A percentile compares a stretch with the other conserved stretches of the same genome.
Evolutionary conservation across 2,797 vertebrate species (phyloP).

Genomic region (Philypnodon macrostomus): DNA sequence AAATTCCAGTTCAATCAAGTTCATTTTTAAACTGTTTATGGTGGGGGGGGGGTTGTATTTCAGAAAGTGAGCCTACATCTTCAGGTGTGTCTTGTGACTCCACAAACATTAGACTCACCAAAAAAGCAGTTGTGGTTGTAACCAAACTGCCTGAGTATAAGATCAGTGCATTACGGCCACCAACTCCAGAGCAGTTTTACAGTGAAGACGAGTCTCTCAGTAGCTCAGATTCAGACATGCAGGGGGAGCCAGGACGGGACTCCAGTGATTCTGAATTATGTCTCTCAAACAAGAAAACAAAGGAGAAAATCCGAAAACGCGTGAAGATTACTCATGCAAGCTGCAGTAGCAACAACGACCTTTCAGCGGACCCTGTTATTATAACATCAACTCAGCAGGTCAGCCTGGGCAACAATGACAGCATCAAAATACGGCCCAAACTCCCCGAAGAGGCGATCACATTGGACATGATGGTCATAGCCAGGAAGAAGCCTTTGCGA

Average conservation of each 20-base stretch:
- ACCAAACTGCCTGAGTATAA: slow-evolving; percentile 52
- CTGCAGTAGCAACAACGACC: neutral
- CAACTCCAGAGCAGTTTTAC: slow-evolving; percentile 54
- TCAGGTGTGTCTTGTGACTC: slow-evolving; percentile 13
- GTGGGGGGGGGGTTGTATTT: too few species aligned
- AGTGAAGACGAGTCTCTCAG: slow-evolving; percentile 52
- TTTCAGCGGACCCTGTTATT: neutral
- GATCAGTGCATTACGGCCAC: slow-evolving; percentile 45
- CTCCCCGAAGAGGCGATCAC: slow-evolving; percentile 51
- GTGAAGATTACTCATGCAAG: neutral
- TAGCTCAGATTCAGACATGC: slow-evolving; percentile 49
- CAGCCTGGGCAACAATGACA: slow-evolving; percentile 26
- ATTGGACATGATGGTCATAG: slow-evolving; percentile 57
- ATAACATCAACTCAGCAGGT: slow-evolving; percentile 32
- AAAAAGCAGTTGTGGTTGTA: slow-evolving; percentile 52
- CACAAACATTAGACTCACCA: slow-evolving; percentile 13
- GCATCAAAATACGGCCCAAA: slow-evolving; percentile 1
- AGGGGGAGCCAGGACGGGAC: slow-evolving; percentile 43
- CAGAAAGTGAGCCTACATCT: slow-evolving; percentile 29
- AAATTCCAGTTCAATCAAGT: too few species aligned
- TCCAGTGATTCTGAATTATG: slow-evolving; percentile 47
- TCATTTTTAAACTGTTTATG: too few species aligned
- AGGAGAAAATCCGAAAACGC: slow-evolving; percentile 20
- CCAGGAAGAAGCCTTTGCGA: slow-evolving; percentile 42
- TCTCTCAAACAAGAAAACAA: slow-evolving; percentile 5